Percentiles rank a stretch among this genome's conserved stretches.
Evolutionary conservation across 1,140 invertebrate species (phyloP).

Genomic region (Sarcophaga bullata): DNA sequence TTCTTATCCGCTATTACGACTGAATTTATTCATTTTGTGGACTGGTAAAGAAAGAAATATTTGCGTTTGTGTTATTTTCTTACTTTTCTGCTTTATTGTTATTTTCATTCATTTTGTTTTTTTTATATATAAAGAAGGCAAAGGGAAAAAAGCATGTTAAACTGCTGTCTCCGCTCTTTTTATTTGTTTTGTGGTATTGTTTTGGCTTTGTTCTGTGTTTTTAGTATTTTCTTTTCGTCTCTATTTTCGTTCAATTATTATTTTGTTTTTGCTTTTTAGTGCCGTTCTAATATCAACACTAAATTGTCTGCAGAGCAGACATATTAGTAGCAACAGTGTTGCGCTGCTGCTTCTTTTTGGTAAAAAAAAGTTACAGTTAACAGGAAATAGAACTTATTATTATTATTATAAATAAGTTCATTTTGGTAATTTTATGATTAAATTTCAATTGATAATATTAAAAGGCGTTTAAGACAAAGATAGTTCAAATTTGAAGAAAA

Average conservation of each 20-base stretch:
- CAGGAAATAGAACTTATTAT: too few species aligned
- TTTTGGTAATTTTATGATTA: too few species aligned
- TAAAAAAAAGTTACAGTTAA: too few species aligned
- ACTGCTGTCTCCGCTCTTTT: background rate
- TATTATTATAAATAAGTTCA: too few species aligned
- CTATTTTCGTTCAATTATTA: background rate
- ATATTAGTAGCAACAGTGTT: too few species aligned
- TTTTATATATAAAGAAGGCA: background rate
- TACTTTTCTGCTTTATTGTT: background rate
- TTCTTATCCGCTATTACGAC: slow-evolving; percentile 10
- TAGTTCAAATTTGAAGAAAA: too few species aligned
- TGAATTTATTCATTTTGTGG: background rate
- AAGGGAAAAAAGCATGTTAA: background rate
- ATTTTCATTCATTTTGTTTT: background rate
- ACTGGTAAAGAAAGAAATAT: background rate
- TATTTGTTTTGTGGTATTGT: background rate
- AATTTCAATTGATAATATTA: too few species aligned
- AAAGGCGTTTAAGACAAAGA: too few species aligned
- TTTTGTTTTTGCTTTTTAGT: background rate
- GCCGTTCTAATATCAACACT: slow-evolving; percentile 15
- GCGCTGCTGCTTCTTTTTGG: too few species aligned
- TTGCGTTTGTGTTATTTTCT: slow-evolving; percentile 1
- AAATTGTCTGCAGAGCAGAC: background rate
- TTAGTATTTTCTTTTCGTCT: background rate
- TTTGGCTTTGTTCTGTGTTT: background rate